Evolutionary conservation across 1,140 invertebrate genomes (phyloP), one percentile per base, ranked within the genome.

Genomic region (Conus ventricosus): DNA sequence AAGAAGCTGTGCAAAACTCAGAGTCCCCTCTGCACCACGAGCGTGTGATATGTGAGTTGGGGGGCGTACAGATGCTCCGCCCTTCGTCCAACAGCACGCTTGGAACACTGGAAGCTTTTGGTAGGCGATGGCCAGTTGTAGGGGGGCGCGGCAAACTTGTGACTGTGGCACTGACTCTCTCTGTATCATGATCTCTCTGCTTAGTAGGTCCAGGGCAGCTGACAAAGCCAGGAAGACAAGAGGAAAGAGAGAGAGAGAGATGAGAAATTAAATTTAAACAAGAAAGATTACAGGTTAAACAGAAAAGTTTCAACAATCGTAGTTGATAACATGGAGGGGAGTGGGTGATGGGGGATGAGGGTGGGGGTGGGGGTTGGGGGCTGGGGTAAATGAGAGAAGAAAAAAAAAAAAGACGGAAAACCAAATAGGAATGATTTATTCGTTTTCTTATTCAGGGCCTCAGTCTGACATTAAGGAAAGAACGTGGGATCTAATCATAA

Each of bases 81-180:
- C 4, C 87, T 8, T 88, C 53, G 0, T 20, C 53, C 71, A 90
- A 67, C 25, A 90, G 76, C 20, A 89, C n/a, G 23, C 55, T 90
- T 88, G 17, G 87, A 53, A 80, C 88, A 89, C 23, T 89, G 83
- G 54, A 80, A 91, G 75, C n/a, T 91, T 87, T 10, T 88, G 87
- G 78, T 89, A 91, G 15, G 85, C 87, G n/a, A 89, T n/a, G 25
- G 84, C 80, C 6, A 89, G 80, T 27, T 89, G 55, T 0, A 89
- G 84, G 13, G 88, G 84, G n/a, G 84, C 87, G 17, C 85, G 23
- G 55, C 55, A 57, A 88, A 88, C 13, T 20, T 13, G 2, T 27
- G 20, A 7, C 75, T 4, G 10, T 27, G n/a, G 71, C 20, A 13
- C 27, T n/a, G n/a, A n/a, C 20, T 54, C 20, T 53, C 63, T n/a